Evolutionary conservation across 2,888 invertebrate species (phyloP), one percentile per base, ranked within the genome.

Genomic region (Tyria jacobaeae): DNA sequence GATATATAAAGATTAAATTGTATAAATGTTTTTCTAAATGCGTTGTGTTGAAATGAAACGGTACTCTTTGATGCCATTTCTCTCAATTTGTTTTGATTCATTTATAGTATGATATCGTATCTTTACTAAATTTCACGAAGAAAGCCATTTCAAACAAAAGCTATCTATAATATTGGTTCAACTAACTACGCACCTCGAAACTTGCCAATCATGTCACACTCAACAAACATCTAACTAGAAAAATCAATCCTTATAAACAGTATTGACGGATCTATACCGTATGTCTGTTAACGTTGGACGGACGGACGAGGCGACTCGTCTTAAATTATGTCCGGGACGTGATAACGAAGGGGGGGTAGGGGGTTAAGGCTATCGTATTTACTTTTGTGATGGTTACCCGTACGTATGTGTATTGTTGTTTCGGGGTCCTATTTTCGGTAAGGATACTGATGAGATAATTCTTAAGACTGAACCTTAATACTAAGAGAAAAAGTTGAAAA

Each of bases 261-360:
- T 70, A 75, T 73, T 82, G 83, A 83, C 81, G 75, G 69, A 76
- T 78, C 73, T 60, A 72, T 68, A 59, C 47, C 60, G 54, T 58
- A 54, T 44, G 34, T 56, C 70, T 44, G 35, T 34, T 35, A 41
- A 34, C 50, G 55, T 67, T 59, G 64, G 73, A 68, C 60, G 64
- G 73, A 68, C 65, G 68, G 67, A 71, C 75, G 66, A 75, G 70
- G 78, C 70, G 72, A 71, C 71, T 86, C 85, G 85, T 87, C 91
- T 90, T 91, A 92, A 92, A 92, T 92, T 90, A 92, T 92, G 90
- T 92, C 87, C 88, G 85, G 89, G 82, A 91, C 91, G 92, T 92
- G 92, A 90, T 92, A 90, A 90, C 90, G 89, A 88, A 88, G 71
- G 73, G 66, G 66, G 55, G 59, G 54, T 58, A 69, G 59, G 64